Conservation (phyloP, 2,888 invertebrate genomes). For the Acleris emargana region DNA sequence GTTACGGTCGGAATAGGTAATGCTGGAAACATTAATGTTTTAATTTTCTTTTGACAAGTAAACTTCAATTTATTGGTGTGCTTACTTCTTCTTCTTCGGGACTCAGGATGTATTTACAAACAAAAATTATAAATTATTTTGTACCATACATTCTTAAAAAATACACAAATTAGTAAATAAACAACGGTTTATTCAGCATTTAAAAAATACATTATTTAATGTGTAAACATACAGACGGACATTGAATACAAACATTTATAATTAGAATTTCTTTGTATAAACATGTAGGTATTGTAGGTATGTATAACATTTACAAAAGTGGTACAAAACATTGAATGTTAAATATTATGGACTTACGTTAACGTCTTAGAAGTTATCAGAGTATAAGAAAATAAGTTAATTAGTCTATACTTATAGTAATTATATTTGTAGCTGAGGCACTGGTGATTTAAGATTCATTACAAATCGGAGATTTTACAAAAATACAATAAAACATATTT, state of each 20-base stretch:
- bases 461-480: too few species aligned
- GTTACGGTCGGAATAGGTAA: too few species aligned
- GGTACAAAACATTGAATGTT: constrained; percentile 24
- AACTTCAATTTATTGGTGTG: too few species aligned
- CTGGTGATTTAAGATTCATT: not conserved
- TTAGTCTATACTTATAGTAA: constrained; percentile 23
- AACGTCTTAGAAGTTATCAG: constrained; percentile 14
- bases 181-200: constrained; percentile 19
- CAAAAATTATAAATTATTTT: too few species aligned
- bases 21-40: too few species aligned
- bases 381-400: constrained; percentile 31
- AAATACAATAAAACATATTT: too few species aligned
- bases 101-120: too few species aligned
- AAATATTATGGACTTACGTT: constrained; percentile 1
- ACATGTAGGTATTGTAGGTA: too few species aligned
- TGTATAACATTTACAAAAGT: constrained; percentile 1
- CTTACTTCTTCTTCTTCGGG: too few species aligned
- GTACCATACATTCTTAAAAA: too few species aligned
- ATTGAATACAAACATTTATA: constrained; percentile 3
- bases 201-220: constrained; percentile 5
- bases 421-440: constrained; percentile 6
- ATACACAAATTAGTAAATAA: not conserved
- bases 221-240: not conserved
- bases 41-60: too few species aligned
- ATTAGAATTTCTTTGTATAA: constrained; percentile 1